Conservation (phyloP, 2,797 vertebrate species). For the Enteromius radiatus region DNA sequence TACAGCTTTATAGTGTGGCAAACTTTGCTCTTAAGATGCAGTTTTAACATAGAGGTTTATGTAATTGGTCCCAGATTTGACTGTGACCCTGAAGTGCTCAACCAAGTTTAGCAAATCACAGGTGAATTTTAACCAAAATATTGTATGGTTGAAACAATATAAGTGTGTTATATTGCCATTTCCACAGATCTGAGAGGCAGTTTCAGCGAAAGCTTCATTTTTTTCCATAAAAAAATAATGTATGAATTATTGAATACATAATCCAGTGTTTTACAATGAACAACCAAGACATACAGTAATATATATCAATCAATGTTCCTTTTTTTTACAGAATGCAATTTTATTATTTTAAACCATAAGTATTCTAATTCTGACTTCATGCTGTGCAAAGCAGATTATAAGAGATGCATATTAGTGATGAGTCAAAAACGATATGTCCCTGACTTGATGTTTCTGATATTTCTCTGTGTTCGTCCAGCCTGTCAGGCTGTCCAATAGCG, state of each 20-base stretch:
- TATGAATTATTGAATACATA: not conserved
- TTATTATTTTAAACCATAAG: not conserved
- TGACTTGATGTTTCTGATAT: constrained; percentile 15
- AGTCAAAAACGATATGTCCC: not conserved
- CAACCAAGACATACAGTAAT: not conserved
- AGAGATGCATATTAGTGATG: not conserved
- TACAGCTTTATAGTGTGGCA: too few relatives aligned
- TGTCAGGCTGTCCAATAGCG: constrained; percentile 98
- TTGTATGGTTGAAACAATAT: not conserved
- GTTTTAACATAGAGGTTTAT: not conserved
- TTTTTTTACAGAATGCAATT: not conserved
- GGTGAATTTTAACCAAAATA: not conserved
- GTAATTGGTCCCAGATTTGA: not conserved
- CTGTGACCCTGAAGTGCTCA: not conserved
- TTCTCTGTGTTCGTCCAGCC: constrained; percentile 77
- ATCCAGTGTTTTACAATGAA: not conserved
- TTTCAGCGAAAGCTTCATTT: not conserved
- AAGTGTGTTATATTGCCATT: not conserved
- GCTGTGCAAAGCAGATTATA: not conserved
- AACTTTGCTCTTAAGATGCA: too few relatives aligned
- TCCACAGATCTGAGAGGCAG: not conserved
- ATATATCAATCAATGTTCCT: too few relatives aligned
- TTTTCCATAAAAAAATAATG: too few relatives aligned
- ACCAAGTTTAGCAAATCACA: not conserved
- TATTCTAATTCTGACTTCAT: not conserved